Conservation (phyloP, 2,888 invertebrate genomes). For the Augochlorella aurata region DNA sequence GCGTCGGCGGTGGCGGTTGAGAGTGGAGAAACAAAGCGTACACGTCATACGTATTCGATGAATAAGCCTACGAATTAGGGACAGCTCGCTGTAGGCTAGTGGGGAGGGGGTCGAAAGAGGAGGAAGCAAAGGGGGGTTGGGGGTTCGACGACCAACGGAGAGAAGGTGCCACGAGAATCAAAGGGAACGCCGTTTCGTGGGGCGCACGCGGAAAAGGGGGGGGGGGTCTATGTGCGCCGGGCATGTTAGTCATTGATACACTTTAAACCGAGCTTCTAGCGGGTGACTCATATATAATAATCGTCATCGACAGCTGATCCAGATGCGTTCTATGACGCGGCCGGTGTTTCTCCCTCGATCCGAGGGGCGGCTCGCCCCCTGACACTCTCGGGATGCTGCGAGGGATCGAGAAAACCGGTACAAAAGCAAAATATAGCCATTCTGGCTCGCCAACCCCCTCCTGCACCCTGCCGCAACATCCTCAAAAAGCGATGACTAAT, state of each 20-base stretch:
- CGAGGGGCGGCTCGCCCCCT: conserved; percentile 30
- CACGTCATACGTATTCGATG: conserved; percentile 75
- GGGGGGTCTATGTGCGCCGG: conserved; percentile 54
- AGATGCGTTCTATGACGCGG: conserved; percentile 64
- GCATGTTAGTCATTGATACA: conserved; percentile 78
- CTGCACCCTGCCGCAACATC: background rate
- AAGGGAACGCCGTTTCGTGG: conserved; percentile 45
- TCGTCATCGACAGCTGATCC: conserved; percentile 79
- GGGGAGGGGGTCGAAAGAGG: conserved; percentile 18
- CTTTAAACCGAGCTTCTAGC: conserved; percentile 73
- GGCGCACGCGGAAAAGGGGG: conserved; percentile 20
- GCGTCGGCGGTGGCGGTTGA: conserved; percentile 14
- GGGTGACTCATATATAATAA: conserved; percentile 77
- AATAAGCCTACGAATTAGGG: conserved; percentile 74
- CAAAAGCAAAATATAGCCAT: conserved; percentile 66
- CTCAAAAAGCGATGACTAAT: conserved; percentile 5
- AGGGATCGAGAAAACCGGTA: conserved; percentile 50
- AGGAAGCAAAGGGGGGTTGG: background rate
- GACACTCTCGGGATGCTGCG: conserved; percentile 53
- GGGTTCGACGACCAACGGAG: conserved; percentile 9
- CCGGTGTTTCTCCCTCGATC: conserved; percentile 55
- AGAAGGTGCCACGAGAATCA: conserved; percentile 56
- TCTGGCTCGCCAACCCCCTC: conserved; percentile 4
- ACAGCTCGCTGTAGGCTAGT: conserved; percentile 30
- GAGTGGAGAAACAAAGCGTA: conserved; percentile 57